These are phyloP conservation scores for Ceramica pisi DNA, from an alignment of 2,888 invertebrate species.

Conservation along the genomic window DNA sequence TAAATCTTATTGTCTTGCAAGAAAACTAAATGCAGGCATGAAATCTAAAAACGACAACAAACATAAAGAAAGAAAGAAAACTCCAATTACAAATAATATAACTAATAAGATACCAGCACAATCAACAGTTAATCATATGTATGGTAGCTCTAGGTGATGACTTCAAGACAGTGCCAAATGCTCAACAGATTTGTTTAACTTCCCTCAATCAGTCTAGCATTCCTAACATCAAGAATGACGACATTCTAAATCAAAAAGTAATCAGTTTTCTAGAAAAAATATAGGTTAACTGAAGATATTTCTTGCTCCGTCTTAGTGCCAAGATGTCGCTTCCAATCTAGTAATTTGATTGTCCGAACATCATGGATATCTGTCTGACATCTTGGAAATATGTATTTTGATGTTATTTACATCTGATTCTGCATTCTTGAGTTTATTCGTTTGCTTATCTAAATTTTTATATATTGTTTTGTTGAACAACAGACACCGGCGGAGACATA, in stretches of 20 bases:
- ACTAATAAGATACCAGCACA: background rate
- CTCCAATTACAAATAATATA: background rate
- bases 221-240: slow-evolving; percentile 33
- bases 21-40: background rate
- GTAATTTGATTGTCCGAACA: slow-evolving; percentile 53
- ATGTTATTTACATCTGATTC: background rate
- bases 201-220: slow-evolving; percentile 34
- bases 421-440: background rate
- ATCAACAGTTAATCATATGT: background rate
- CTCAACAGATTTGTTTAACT: background rate
- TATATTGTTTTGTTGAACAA: too few species aligned
- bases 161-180: slow-evolving; percentile 13
- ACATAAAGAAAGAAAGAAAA: background rate
- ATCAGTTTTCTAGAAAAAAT: slow-evolving; percentile 47
- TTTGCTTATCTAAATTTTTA: background rate
- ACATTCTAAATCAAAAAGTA: slow-evolving; percentile 54
- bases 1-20: too few species aligned
- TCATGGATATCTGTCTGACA: slow-evolving; percentile 40
- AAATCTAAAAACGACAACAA: background rate
- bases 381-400: slow-evolving; percentile 45
- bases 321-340: slow-evolving; percentile 62
- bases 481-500: too few species aligned
- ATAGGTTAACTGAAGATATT: slow-evolving; percentile 50
- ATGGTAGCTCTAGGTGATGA: slow-evolving; percentile 5
- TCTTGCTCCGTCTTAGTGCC: slow-evolving; percentile 46